These are phyloP conservation scores for Gallinago media DNA, from an alignment of 2,113 vertebrate genomes.

Conservation along the genomic window DNA sequence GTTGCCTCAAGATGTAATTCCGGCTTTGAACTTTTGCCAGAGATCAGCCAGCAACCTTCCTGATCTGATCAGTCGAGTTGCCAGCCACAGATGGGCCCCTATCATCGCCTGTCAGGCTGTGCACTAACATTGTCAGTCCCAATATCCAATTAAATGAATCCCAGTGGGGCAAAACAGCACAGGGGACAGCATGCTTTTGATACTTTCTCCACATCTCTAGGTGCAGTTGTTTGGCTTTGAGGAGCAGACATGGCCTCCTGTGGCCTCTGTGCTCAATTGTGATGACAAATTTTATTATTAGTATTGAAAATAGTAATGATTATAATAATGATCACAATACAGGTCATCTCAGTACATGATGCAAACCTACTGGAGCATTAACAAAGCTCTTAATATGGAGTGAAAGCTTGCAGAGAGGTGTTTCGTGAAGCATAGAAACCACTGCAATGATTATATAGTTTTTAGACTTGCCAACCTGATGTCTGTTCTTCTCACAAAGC, in stretches of 20 bases:
- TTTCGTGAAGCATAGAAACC: not conserved
- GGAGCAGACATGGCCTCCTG: not conserved
- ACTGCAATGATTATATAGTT: not conserved
- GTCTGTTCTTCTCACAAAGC: not conserved
- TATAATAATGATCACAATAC: not conserved
- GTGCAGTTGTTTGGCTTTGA: not conserved
- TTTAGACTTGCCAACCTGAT: not conserved
- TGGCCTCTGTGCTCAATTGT: not conserved
- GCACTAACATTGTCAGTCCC: not conserved
- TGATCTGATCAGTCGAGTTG: constrained; percentile 42
- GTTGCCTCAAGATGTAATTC: constrained; percentile 43
- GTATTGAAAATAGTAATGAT: not conserved
- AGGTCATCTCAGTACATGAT: not conserved
- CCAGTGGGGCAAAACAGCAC: not conserved
- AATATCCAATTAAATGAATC: constrained; percentile 20
- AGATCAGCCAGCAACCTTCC: not conserved
- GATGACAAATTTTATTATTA: not conserved
- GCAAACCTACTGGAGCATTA: not conserved
- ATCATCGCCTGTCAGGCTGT: not conserved
- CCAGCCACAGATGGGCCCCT: not conserved
- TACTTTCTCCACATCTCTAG: not conserved
- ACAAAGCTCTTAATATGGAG: not conserved
- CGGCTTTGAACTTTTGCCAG: constrained; percentile 3
- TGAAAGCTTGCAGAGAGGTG: not conserved
- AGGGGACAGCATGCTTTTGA: not conserved